Base-by-base conservation (phyloP, 1,140 invertebrate species). In the Oryctes rhinoceros region DNA sequence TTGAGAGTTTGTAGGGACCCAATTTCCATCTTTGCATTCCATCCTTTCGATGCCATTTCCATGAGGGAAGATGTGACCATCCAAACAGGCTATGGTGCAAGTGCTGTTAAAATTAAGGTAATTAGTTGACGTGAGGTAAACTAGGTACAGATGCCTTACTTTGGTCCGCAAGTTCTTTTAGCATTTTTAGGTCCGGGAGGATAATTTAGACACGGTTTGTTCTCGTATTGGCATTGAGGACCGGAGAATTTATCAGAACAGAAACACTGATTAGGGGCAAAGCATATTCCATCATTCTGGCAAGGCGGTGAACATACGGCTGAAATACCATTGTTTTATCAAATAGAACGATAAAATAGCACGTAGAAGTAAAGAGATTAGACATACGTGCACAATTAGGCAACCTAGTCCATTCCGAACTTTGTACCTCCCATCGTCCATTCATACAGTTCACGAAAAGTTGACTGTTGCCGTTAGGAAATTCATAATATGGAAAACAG, bases 211-310 rank as follows among this genome's bases (percentile, higher is more conserved):
- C 94, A 95, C 0, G 93, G 91, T 80, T 91, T 92, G 79, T 91
- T 91, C 85, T 94, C 92, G 82, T 91, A 92, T 85, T 96, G 93
- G 85, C 96, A 97, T 74, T 92, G 89, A 0, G 91, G 90, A 18
- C 96, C 96, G 35, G 90, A 90, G 86, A 91, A 96, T 83, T 92
- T 92, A 24, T 92, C 89, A 0, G 92, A 89, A 83, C 95, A 97
- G 10, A 92, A 86, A 83, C 95, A 96, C 0, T 90, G 87, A 86
- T 94, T 92, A 0, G 93, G 93, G 1, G 89, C 89, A 0, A 93
- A 84, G 84, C 95, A 97, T 15, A 94, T 92, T 0, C 96, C 95
- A 75, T 91, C 93, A 87, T 97, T 96, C 84, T 93, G 88, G 86
- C 95, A 97, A 0, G 90, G 87, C 0, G 93, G 92, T 15, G 91